Base-by-base conservation (phyloP, 2,113 vertebrate species). In the Cathartes aura region DNA sequence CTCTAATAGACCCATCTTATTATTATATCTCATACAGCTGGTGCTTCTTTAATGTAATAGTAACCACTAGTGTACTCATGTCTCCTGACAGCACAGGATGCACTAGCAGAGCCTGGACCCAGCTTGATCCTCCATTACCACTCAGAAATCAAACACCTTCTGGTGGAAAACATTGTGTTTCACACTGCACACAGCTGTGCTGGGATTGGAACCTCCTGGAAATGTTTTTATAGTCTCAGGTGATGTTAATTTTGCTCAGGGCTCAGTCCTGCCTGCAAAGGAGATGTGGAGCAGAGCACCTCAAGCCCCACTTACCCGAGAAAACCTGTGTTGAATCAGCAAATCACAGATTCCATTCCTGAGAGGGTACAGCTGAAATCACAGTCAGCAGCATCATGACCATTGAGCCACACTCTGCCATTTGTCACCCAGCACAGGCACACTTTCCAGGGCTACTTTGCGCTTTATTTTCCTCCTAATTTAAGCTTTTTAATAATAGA, bases 381-480 rank as follows among this genome's bases (percentile, higher is more conserved):
- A 36, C 6, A 34, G 26, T 26, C 52, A 68, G 53, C n/a, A 82
- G 55, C 29, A 22, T 21, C 42, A 18, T 4, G 6, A 56, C 34
- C 20, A 4, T 3, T 34, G 38, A 90, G n/a, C n/a, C 56, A 82
- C 30, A 20, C 45, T 18, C 74, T 29, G 10, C 40, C 29, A 59
- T 64, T 47, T 72, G 15, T 59, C 42, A 42, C 12, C 18, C 23
- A 48, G 26, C 38, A 92, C 12, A 50, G 1, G 3, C 2, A 38
- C 8, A 4, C 3, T 52, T 72, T 32, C 15, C 43, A 48, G 16
- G 9, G 34, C 27, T 78, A 40, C 15, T 12, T 30, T 24, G 40
- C 72, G 32, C 2, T 30, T 8, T 6, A 3, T 1, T 3, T 2
- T 1, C 4, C 11, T 24, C 6, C 22, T 32, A 34, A 48, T 59